These are phyloP conservation scores for Porites lobata DNA, from an alignment of 92 coral and sea anemone species.

Conservation along the genomic window DNA sequence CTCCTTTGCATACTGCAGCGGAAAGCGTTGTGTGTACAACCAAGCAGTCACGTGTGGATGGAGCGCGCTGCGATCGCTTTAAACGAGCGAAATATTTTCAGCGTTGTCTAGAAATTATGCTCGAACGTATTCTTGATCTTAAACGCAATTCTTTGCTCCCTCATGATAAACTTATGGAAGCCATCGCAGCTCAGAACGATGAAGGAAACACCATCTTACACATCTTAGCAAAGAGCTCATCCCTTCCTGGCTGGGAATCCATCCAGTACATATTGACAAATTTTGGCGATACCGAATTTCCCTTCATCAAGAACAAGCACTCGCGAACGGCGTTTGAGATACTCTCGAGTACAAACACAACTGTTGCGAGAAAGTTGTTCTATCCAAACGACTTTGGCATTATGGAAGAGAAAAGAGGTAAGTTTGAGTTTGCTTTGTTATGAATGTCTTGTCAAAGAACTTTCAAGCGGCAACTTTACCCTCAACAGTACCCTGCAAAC, in stretches of 20 bases:
- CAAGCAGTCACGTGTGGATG: conserved; percentile 43
- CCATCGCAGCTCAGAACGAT: conserved; percentile 53
- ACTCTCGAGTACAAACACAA: conserved; percentile 1
- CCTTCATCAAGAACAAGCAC: conserved; percentile 40
- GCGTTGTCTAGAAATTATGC: conserved; percentile 68
- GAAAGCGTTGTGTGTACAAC: conserved; percentile 42
- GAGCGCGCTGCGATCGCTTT: conserved; percentile 48
- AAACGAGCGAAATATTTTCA: conserved; percentile 61
- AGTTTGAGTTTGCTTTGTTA: neutral
- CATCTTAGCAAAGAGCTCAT: conserved; percentile 43
- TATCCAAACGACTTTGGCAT: neutral
- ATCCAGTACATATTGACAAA: conserved; percentile 49
- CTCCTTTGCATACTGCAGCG: conserved; percentile 67
- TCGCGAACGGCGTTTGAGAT: conserved; percentile 42
- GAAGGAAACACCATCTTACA: conserved; percentile 66
- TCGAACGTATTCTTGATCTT: conserved; percentile 58
- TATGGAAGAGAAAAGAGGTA: conserved; percentile 4
- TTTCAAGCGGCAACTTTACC: neutral
- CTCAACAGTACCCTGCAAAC: too few relatives aligned
- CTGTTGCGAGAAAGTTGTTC: conserved; percentile 29
- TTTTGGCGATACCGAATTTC: conserved; percentile 34
- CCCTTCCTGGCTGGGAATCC: conserved; percentile 47
- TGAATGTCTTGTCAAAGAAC: neutral
- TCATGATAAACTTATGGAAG: conserved; percentile 30
- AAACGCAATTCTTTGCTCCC: conserved; percentile 37